Percentiles rank a stretch among this genome's conserved stretches.
Evolutionary conservation across 2,113 vertebrate species (phyloP).

Genomic region (Phylloscopus whistleri): DNA sequence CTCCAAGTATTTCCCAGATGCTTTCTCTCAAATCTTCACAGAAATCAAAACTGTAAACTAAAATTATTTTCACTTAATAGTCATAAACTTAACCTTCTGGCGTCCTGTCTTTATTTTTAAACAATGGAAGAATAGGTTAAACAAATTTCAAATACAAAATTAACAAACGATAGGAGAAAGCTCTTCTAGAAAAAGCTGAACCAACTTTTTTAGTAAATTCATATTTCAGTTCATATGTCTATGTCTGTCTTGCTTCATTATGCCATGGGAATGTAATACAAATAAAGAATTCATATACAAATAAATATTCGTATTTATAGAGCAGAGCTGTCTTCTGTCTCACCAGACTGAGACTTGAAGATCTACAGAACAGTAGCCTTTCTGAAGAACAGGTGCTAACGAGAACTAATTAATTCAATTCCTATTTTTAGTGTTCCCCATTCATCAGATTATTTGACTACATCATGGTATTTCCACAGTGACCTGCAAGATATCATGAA

Average conservation of each 20-base stretch:
- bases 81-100: background rate
- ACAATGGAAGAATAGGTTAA: background rate
- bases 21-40: background rate
- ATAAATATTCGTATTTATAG: background rate
- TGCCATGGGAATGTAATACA: background rate
- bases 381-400: background rate
- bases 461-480: background rate
- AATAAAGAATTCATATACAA: background rate
- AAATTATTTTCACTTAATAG: background rate
- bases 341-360: background rate
- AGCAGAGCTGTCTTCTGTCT: background rate
- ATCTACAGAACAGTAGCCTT: background rate
- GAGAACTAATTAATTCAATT: slow-evolving; percentile 26
- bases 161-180: background rate
- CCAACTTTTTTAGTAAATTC: background rate
- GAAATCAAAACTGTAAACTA: background rate
- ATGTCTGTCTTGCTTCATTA: background rate
- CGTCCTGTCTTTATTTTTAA: background rate
- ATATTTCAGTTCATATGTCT: background rate
- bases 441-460: slow-evolving; percentile 30
- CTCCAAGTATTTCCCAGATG: background rate
- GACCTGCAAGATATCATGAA: background rate
- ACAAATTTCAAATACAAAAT: background rate
- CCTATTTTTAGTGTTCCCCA: background rate
- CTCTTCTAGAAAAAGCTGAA: background rate